Percentiles rank a stretch among this genome's conserved stretches.
Evolutionary conservation across 2,888 invertebrate species (phyloP).

Genomic region (Abrostola tripartita): DNA sequence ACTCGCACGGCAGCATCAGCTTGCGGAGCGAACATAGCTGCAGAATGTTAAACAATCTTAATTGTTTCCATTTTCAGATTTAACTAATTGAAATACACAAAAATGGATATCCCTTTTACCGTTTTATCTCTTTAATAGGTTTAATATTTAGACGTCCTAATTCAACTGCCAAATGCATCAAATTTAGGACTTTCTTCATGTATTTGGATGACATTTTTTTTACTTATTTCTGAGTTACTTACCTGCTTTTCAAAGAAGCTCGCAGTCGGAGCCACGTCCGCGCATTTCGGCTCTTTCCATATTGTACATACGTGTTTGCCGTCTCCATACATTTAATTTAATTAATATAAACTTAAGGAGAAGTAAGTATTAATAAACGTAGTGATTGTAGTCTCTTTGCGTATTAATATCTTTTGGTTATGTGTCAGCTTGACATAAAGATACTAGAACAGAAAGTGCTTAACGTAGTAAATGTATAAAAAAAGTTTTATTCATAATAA

Average conservation of each 20-base stretch:
- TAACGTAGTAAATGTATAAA: no score
- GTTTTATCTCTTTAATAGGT: no score
- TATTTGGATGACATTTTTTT: neutral
- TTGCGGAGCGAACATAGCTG: conserved; percentile 48
- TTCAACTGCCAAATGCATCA: no score
- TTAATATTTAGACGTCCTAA: no score
- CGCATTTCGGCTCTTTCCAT: conserved; percentile 47
- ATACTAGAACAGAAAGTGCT: no score
- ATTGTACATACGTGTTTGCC: conserved; percentile 69
- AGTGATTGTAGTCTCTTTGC: no score
- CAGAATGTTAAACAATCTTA: neutral
- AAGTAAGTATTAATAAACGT: no score
- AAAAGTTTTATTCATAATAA: no score
- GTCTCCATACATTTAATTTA: conserved; percentile 40
- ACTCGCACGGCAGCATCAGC: conserved; percentile 58
- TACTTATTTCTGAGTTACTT: neutral
- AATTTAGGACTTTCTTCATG: neutral
- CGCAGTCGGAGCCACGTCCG: conserved; percentile 65
- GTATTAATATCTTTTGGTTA: no score
- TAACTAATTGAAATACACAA: neutral
- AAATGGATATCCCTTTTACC: no score
- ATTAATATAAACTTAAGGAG: no score
- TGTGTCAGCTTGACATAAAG: no score
- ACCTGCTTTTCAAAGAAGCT: conserved; percentile 48
- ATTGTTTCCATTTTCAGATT: neutral